Conservation (phyloP, 2,888 invertebrate species). For the Conistra vaccinii region DNA sequence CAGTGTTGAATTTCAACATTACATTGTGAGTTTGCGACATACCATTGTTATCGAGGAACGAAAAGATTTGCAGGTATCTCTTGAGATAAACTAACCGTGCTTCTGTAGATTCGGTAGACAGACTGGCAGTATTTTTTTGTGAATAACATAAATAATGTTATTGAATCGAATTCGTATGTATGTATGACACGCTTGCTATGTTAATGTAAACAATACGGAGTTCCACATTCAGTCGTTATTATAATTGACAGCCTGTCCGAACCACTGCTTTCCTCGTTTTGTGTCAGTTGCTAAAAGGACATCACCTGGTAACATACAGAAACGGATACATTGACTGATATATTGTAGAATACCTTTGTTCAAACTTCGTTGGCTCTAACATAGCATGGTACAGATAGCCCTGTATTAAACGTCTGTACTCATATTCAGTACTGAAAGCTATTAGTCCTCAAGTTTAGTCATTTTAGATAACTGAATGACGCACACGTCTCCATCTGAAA, state of each 20-base stretch:
- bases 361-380: not conserved
- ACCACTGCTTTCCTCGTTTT: slow-evolving; percentile 36
- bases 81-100: slow-evolving; percentile 32
- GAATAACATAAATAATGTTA: not conserved
- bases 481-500: slow-evolving; percentile 30
- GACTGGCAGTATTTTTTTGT: not conserved
- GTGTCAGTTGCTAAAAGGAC: slow-evolving; percentile 31
- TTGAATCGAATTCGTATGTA: slow-evolving; percentile 18
- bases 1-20: slow-evolving; percentile 57
- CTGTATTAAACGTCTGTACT: not conserved
- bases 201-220: slow-evolving; percentile 34
- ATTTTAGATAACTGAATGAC: slow-evolving; percentile 52
- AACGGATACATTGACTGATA: slow-evolving; percentile 10
- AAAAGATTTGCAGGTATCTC: slow-evolving; percentile 31
- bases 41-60: slow-evolving; percentile 47
- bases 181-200: slow-evolving; percentile 19
- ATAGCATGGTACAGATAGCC: not conserved
- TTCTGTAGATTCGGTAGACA: slow-evolving; percentile 29
- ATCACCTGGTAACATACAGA: slow-evolving; percentile 22
- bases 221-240: slow-evolving; percentile 28
- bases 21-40: slow-evolving; percentile 44
- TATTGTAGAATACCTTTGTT: slow-evolving; percentile 7
- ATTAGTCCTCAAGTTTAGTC: slow-evolving; percentile 31
- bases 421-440: slow-evolving; percentile 10
- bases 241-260: slow-evolving; percentile 50